A percentile compares a stretch with the other conserved stretches of the same genome.
phyloP scores from a whole-genome alignment of 2,113 vertebrate species.

The Cyanistes caeruleus region DNA sequence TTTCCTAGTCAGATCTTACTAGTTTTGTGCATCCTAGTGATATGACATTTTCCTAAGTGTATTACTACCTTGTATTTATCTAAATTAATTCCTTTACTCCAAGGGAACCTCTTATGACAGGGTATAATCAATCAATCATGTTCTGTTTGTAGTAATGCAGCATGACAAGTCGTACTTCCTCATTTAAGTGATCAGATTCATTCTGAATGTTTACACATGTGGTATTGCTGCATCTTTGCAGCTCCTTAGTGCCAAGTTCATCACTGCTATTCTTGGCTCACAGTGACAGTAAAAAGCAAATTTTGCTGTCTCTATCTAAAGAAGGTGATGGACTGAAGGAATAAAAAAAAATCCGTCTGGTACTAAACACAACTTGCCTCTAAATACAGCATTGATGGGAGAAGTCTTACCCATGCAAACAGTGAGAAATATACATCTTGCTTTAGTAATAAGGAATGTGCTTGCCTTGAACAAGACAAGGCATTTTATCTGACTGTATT shows the following conservation, averaged over 20 bases:
- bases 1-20: not conserved
- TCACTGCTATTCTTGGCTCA: not conserved
- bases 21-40: not conserved
- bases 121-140: slow-evolving; percentile 57
- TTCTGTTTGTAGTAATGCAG: slow-evolving; percentile 17
- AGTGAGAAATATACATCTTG: not conserved
- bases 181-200: slow-evolving; percentile 7
- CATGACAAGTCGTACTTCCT: not conserved
- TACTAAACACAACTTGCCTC: not conserved
- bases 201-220: not conserved
- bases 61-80: slow-evolving; percentile 55
- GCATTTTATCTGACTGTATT: not conserved
- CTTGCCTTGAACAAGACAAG: not conserved
- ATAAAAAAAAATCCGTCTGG: accelerated
- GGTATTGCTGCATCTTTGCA: not conserved
- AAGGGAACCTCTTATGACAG: not conserved
- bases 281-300: not conserved
- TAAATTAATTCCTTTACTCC: slow-evolving; percentile 59
- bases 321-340: not conserved
- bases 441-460: not conserved
- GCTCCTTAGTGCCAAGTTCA: not conserved
- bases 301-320: not conserved
- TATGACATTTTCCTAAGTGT: slow-evolving; percentile 15
- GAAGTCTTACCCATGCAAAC: not conserved
- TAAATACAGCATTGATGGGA: not conserved